Conservation (phyloP, 1,140 invertebrate genomes). For the Saccostrea glomerata region DNA sequence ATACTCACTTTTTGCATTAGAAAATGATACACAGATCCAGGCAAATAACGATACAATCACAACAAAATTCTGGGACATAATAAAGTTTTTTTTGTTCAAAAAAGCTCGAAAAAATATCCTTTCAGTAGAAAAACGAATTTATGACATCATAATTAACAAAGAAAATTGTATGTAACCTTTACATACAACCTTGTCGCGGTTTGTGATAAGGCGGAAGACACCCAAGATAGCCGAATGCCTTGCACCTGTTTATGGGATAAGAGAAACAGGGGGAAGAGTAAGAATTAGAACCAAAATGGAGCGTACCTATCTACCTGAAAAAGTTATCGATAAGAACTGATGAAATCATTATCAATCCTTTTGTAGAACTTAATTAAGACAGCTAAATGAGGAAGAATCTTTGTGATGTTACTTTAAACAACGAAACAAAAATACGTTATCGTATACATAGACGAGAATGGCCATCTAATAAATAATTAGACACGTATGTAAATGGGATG, state of each 20-base stretch:
- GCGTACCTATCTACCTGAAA: too few species aligned
- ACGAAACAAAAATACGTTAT: too few species aligned
- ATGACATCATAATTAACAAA: background rate
- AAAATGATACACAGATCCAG: background rate
- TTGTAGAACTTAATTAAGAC: too few species aligned
- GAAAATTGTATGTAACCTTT: background rate
- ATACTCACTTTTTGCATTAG: background rate
- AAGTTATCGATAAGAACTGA: too few species aligned
- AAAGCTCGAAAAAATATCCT: background rate
- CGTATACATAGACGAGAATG: too few species aligned
- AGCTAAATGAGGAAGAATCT: too few species aligned
- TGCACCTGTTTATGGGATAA: slow-evolving; percentile 6
- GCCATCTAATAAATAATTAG: too few species aligned
- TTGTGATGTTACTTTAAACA: too few species aligned
- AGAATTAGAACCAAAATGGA: too few species aligned
- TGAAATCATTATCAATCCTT: too few species aligned
- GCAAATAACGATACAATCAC: background rate
- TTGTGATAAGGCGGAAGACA: background rate
- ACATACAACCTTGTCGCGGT: background rate
- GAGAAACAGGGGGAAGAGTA: background rate
- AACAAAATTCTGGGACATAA: background rate
- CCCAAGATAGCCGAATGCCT: background rate
- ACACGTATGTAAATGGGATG: too few species aligned
- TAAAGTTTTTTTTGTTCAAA: background rate
- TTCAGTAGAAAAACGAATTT: background rate